Conservation (phyloP, 2,797 vertebrate species). For the Coluber constrictor region DNA sequence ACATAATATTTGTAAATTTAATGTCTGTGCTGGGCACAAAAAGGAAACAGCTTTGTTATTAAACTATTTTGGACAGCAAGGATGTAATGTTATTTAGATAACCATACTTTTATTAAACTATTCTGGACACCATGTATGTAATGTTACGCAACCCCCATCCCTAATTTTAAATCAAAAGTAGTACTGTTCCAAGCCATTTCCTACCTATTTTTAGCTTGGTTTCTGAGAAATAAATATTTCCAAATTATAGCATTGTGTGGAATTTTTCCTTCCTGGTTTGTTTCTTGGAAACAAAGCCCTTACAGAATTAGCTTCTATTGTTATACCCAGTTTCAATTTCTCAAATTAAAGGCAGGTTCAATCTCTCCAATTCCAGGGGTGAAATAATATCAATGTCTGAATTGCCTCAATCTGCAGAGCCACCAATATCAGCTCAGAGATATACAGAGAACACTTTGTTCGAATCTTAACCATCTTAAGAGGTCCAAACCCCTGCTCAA, state of each 20-base stretch:
- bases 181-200: neutral
- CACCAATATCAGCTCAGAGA: neutral
- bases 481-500: too few species aligned
- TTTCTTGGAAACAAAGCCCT: neutral
- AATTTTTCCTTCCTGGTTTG: constrained; percentile 10
- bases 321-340: neutral
- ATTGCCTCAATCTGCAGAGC: neutral
- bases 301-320: neutral
- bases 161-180: neutral
- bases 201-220: neutral
- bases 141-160: neutral
- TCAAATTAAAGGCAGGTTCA: neutral
- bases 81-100: neutral
- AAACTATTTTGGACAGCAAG: neutral
- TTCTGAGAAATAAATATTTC: neutral
- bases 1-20: neutral
- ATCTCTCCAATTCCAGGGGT: neutral
- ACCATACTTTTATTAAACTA: neutral
- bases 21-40: neutral
- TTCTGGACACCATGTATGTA: neutral
- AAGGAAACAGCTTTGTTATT: neutral
- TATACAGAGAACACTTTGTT: neutral
- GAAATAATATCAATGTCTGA: neutral
- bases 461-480: neutral
- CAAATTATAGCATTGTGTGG: neutral